Evolutionary conservation across 1,140 invertebrate species (phyloP), one percentile per base, ranked within the genome.

Genomic region (Penaeus vannamei): DNA sequence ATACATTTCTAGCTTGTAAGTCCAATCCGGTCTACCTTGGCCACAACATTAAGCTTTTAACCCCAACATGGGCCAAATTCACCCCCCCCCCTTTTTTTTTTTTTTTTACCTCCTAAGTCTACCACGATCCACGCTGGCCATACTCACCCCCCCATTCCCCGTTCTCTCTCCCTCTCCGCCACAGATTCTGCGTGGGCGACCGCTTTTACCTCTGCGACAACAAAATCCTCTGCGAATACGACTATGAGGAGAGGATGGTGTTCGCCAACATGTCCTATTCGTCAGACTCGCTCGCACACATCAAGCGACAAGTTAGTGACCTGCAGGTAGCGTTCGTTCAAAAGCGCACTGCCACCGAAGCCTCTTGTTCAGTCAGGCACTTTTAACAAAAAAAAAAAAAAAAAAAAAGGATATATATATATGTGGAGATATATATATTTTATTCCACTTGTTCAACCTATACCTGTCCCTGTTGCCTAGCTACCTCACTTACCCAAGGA

Each of bases 221-320:
- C 94, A 97, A 97, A 94, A 98, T 98, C 91, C 94, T 98, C 4
- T 98, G 97, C 94, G 97, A 98, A 93, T 97, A 97, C 93, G 97
- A 98, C 93, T 98, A 98, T 93, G 97, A 98, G 93, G 97, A 98
- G 93, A 94, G 97, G 91, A 95, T 97, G 93, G 96, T 97, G 89
- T 98, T 97, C 93, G 97, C 97, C 60, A 97, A 95, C 92, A 97
- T 98, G 96, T 96, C 97, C 36, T 97, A 97, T 93, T 97, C 98
- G 93, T 97, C 97, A 81, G 96, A 96, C 80, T 96, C 96, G 69
- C 94, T 97, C 81, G 96, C 96, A 66, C 97, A 98, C 93, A 95
- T 98, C 86, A 98, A 98, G 93, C 94, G 97, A 91, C 97, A 97
- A 93, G 95, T 91, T 86, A 91, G 90, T 87, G 90, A 91, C 90